A percentile compares a stretch with the other conserved stretches of the same genome.
phyloP scores from a whole-genome alignment of 1,140 invertebrate genomes.

The Drosophila kurseongensis region DNA sequence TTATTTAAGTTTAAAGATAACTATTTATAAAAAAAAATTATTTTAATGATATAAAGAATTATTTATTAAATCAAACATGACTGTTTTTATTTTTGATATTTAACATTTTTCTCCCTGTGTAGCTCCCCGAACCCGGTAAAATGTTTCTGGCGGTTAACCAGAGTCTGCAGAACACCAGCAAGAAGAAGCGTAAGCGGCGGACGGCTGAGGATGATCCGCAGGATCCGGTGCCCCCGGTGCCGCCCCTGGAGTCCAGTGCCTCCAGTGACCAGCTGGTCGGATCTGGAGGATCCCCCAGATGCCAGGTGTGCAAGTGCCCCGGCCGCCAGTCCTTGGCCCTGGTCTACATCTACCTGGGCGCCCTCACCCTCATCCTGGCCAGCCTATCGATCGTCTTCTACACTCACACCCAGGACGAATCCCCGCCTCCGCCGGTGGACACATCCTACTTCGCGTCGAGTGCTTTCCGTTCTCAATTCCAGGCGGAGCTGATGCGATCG shows the following conservation, averaged over 20 bases:
- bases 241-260: slow-evolving; percentile 24
- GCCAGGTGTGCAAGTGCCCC: slow-evolving; percentile 19
- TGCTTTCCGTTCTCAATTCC: slow-evolving; percentile 46
- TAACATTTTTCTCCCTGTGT: background rate
- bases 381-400: slow-evolving; percentile 73
- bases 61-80: too few species aligned
- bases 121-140: slow-evolving; percentile 19
- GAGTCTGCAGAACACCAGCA: slow-evolving; percentile 58
- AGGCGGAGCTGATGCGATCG: slow-evolving; percentile 50
- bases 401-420: slow-evolving; percentile 50
- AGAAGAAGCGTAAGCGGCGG: slow-evolving; percentile 50
- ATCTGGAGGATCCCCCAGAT: background rate
- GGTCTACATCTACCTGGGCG: slow-evolving; percentile 73
- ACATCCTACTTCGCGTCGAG: background rate
- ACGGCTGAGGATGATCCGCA: slow-evolving; percentile 18
- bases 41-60: too few species aligned
- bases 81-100: too few species aligned
- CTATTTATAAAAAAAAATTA: too few species aligned
- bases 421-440: background rate
- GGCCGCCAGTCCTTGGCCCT: slow-evolving; percentile 43
- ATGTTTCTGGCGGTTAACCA: slow-evolving; percentile 83
- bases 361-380: slow-evolving; percentile 69
- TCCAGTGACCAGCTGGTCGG: slow-evolving; percentile 56
- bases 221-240: background rate
- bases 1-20: too few species aligned